Evolutionary conservation across 2,888 invertebrate genomes (phyloP).

Genomic region (Pasiphila rectangulata): DNA sequence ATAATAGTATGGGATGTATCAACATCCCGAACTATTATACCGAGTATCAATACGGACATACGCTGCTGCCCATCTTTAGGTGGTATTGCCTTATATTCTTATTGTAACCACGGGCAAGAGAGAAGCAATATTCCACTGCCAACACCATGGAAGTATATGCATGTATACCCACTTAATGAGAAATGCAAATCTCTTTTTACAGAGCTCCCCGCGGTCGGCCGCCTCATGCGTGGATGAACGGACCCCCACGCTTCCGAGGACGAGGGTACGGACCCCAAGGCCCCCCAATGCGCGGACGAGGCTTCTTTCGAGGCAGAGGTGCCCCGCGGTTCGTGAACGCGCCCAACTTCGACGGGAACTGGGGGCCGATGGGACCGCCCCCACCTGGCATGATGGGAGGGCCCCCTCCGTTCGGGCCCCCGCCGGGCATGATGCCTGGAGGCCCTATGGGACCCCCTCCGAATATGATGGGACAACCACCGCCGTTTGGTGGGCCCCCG

Average conservation of each 20-base stretch:
- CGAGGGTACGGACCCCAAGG: slow-evolving; percentile 84
- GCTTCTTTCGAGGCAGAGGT: slow-evolving; percentile 76
- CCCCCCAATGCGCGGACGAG: slow-evolving; percentile 78
- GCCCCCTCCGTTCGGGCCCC: slow-evolving; percentile 71
- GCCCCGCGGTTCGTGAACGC: slow-evolving; percentile 74
- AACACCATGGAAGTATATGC: no score
- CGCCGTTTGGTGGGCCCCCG: slow-evolving; percentile 75
- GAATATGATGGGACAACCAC: slow-evolving; percentile 79
- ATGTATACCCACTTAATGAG: no score
- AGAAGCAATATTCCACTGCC: no score
- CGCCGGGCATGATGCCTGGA: slow-evolving; percentile 80
- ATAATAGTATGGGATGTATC: no score
- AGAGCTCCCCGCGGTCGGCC: slow-evolving; percentile 62
- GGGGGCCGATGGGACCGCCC: slow-evolving; percentile 84
- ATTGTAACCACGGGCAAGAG: no score
- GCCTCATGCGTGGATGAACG: slow-evolving; percentile 72
- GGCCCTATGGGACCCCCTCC: slow-evolving; percentile 81
- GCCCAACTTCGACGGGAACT: slow-evolving; percentile 82
- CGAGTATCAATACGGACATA: no score
- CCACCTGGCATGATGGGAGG: slow-evolving; percentile 79
- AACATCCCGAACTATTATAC: no score
- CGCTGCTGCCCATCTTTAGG: no score
- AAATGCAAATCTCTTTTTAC: no score
- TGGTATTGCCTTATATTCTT: no score
- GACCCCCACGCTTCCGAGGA: slow-evolving; percentile 82